phyloP scores from a whole-genome alignment of 2,888 invertebrate genomes.

The Thera obeliscata region DNA sequence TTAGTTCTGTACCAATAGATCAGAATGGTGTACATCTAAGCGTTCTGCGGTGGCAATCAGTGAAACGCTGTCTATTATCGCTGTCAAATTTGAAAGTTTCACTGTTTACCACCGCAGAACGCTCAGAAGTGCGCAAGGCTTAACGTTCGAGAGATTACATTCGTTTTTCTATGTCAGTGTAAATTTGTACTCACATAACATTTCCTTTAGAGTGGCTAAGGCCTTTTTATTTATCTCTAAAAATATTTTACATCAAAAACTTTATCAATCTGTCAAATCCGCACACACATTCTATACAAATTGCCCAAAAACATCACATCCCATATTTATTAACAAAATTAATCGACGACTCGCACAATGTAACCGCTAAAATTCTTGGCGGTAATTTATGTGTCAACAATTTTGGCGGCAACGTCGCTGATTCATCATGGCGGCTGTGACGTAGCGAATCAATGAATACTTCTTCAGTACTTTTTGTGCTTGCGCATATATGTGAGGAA shows the following conservation, averaged over 20 bases:
- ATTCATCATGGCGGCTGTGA: slow-evolving; percentile 48
- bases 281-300: slow-evolving; percentile 26
- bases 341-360: slow-evolving; percentile 53
- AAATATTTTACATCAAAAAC: slow-evolving; percentile 11
- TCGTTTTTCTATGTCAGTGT: no score
- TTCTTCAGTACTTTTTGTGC: slow-evolving; percentile 32
- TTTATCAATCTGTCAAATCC: slow-evolving; percentile 26
- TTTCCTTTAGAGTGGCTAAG: background rate
- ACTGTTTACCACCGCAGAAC: no score
- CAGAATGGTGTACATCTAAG: no score
- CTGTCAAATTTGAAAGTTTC: no score
- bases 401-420: slow-evolving; percentile 46
- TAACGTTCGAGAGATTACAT: no score
- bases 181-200: no score
- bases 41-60: no score
- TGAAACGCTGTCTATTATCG: no score
- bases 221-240: background rate
- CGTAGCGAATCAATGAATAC: slow-evolving; percentile 39
- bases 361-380: slow-evolving; percentile 44
- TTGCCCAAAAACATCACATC: slow-evolving; percentile 27
- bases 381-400: slow-evolving; percentile 55
- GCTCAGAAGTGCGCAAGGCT: no score
- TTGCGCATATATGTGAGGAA: slow-evolving; percentile 37
- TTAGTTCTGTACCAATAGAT: no score
- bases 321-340: slow-evolving; percentile 45